These are phyloP conservation scores for Sphaerodactylus townsendi DNA, from an alignment of 2,113 vertebrate genomes.

Conservation along the genomic window DNA sequence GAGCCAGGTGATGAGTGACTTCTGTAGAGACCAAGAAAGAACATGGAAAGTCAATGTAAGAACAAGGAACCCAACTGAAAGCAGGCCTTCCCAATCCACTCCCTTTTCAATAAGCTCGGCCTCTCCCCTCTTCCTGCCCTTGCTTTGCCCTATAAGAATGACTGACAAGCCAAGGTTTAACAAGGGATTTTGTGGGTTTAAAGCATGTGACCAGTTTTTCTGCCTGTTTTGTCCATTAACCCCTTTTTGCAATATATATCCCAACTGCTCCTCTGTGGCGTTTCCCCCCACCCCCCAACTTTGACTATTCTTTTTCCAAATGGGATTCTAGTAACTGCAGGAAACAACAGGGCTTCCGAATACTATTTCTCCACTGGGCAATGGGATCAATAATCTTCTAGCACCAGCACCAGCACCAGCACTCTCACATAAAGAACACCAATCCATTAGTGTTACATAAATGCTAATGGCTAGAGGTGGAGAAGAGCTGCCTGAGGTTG, in stretches of 20 bases:
- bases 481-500: too few relatives aligned
- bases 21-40: not conserved
- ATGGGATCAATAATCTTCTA: too few relatives aligned
- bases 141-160: not conserved
- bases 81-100: not conserved
- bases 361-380: not conserved
- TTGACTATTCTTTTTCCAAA: not conserved
- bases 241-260: not conserved
- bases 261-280: accelerated
- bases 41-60: not conserved
- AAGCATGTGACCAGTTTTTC: not conserved
- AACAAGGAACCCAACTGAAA: not conserved
- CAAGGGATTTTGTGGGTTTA: constrained; percentile 10
- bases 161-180: constrained; percentile 1
- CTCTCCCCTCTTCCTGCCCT: constrained; percentile 20
- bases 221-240: not conserved
- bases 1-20: not conserved
- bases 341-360: too few relatives aligned
- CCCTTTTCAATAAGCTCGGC: not conserved
- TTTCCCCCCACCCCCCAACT: not conserved
- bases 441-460: not conserved
- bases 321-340: accelerated
- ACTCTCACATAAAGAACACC: not conserved
- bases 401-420: too few relatives aligned
- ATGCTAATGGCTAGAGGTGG: not conserved